A percentile compares a stretch with the other conserved stretches of the same genome.
phyloP scores from a whole-genome alignment of 2,113 vertebrate genomes.

The Caloenas nicobarica region DNA sequence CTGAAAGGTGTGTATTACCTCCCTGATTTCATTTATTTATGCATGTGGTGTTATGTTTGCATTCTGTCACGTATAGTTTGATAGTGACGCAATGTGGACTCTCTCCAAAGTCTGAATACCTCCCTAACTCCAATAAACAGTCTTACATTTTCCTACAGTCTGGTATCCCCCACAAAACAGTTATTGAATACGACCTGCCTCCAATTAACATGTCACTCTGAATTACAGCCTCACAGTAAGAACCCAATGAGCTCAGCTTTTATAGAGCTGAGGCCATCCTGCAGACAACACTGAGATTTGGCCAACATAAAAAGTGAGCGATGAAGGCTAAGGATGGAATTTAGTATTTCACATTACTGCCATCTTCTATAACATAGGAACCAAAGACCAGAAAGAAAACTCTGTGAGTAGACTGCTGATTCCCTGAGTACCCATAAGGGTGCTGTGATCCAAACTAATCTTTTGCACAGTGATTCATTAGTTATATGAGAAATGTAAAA shows the following conservation, averaged over 20 bases:
- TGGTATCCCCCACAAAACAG: background rate
- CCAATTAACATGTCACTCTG: background rate
- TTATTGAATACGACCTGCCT: conserved; percentile 51
- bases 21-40: conserved; percentile 1
- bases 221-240: background rate
- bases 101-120: background rate
- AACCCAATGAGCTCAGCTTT: background rate
- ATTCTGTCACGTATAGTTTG: background rate
- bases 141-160: background rate
- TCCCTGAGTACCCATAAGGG: background rate
- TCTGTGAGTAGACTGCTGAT: background rate
- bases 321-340: background rate
- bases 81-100: background rate
- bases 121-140: background rate
- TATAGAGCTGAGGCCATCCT: background rate
- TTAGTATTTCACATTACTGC: conserved; percentile 14
- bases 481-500: background rate
- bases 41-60: background rate
- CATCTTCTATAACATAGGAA: background rate
- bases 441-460: background rate
- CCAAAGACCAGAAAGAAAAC: background rate
- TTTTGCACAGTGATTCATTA: background rate
- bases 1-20: background rate
- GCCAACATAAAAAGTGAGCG: conserved; percentile 12
- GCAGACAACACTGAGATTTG: background rate